Percentiles rank a stretch among this genome's conserved stretches.
These are phyloP conservation scores for Lamprotornis superbus DNA, from an alignment of 2,113 vertebrate species.

Conservation along the genomic window DNA sequence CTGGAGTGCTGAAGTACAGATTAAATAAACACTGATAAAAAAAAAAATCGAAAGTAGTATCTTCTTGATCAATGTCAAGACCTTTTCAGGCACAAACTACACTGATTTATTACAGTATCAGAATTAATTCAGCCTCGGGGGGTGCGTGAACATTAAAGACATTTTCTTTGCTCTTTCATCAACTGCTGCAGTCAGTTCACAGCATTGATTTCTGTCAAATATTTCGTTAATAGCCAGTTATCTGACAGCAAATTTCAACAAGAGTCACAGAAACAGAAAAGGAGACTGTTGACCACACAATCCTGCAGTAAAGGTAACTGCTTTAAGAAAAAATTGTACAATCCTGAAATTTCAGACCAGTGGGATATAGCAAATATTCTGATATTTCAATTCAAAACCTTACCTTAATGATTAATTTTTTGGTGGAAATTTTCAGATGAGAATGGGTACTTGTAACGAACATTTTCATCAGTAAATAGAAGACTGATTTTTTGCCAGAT, in stretches of 20 bases:
- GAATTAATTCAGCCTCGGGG: background rate
- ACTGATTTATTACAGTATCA: background rate
- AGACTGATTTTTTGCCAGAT: constrained; percentile 84
- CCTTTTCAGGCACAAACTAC: background rate
- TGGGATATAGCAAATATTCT: background rate
- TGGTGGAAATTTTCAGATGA: constrained; percentile 83
- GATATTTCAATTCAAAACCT: background rate
- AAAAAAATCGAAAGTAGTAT: background rate
- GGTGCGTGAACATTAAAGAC: background rate
- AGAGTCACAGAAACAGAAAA: background rate
- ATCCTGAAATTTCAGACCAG: background rate
- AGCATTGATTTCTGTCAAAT: background rate
- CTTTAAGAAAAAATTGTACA: background rate
- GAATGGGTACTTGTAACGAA: constrained; percentile 81
- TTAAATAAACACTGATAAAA: background rate
- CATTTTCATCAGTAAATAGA: constrained; percentile 94
- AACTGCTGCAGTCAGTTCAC: background rate
- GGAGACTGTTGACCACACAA: background rate
- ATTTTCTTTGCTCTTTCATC: background rate
- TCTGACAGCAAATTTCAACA: background rate
- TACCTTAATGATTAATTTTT: constrained; percentile 88
- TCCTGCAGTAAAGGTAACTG: background rate
- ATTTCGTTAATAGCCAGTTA: background rate
- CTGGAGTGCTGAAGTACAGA: background rate
- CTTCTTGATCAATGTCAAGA: background rate